Conservation (phyloP, 2,797 vertebrate genomes). For the Gobionotothen gibberifrons region DNA sequence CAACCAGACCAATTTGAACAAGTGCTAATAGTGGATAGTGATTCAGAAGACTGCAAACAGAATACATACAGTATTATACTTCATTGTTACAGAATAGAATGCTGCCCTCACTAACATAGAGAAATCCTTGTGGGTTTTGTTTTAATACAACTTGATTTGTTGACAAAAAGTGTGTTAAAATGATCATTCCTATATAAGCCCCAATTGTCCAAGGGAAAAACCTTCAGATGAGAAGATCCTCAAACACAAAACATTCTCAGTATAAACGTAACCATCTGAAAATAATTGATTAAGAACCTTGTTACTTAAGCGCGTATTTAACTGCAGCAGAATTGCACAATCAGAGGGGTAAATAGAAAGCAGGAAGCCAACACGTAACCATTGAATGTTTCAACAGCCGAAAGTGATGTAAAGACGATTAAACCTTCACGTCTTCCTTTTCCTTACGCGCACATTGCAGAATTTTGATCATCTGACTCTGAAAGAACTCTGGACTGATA, state of each 20-base stretch:
- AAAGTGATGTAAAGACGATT: slow-evolving; percentile 33
- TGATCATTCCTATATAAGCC: background rate
- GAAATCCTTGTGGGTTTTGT: background rate
- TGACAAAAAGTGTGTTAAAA: background rate
- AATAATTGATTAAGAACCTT: background rate
- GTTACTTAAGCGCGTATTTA: slow-evolving; percentile 31
- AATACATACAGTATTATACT: background rate
- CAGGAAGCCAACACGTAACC: background rate
- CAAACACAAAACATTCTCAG: background rate
- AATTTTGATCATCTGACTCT: slow-evolving; percentile 45
- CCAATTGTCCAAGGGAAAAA: background rate
- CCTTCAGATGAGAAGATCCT: background rate
- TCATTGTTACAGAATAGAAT: background rate
- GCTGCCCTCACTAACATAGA: background rate
- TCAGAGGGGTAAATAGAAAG: slow-evolving; percentile 43
- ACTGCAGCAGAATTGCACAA: slow-evolving; percentile 33
- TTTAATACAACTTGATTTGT: background rate
- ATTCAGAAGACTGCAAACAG: background rate
- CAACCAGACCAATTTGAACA: background rate
- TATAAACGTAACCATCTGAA: background rate
- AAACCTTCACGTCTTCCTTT: slow-evolving; percentile 33
- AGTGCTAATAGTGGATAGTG: background rate
- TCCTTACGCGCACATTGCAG: slow-evolving; percentile 17
- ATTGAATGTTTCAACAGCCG: slow-evolving; percentile 38
- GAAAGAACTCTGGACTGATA: slow-evolving; percentile 46